A percentile compares a stretch with the other conserved stretches of the same genome.
These are phyloP conservation scores for Pristiophorus japonicus DNA, from an alignment of 2,113 vertebrate genomes.

Conservation along the genomic window DNA sequence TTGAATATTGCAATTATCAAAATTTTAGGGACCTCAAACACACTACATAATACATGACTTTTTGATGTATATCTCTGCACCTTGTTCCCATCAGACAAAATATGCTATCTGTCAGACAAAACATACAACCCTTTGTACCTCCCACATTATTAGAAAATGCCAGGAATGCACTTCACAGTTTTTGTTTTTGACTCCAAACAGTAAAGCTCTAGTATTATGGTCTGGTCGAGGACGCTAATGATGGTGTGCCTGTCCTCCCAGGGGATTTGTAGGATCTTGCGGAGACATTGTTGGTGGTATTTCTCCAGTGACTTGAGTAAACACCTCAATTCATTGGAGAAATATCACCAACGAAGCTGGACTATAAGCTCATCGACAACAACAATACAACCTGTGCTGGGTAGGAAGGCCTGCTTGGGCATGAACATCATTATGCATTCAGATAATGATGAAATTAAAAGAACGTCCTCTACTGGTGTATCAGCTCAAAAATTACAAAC, in stretches of 20 bases:
- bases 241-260: too few relatives aligned
- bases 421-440: neutral
- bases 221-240: too few relatives aligned
- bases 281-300: too few relatives aligned
- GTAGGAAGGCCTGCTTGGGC: neutral
- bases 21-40: neutral
- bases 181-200: neutral
- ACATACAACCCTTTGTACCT: neutral
- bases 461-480: neutral
- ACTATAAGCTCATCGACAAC: neutral
- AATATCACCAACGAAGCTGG: too few relatives aligned
- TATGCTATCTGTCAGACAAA: conserved; percentile 23
- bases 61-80: neutral
- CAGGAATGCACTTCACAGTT: neutral
- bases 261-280: too few relatives aligned
- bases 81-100: neutral
- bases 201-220: neutral
- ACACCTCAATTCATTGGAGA: too few relatives aligned
- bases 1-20: neutral
- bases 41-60: neutral
- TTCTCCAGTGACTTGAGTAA: too few relatives aligned
- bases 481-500: neutral
- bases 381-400: neutral
- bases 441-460: neutral
- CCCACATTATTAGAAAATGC: neutral